Evolutionary conservation across 23 tunicate species (phyloP).

Genomic region (Styela plicata): DNA sequence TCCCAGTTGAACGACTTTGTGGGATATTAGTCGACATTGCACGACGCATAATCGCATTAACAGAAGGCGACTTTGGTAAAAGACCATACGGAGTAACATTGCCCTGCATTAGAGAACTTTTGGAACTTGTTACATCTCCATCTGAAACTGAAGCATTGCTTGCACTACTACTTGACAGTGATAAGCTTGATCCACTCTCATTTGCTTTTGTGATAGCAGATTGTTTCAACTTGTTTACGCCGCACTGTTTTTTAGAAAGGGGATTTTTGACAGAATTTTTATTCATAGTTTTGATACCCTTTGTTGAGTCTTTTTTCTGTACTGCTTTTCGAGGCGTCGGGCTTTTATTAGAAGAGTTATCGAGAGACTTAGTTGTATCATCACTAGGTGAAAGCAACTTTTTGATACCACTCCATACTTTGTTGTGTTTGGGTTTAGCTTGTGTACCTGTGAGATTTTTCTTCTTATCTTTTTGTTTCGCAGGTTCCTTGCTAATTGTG

Average conservation of each 20-base stretch:
- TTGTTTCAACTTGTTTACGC: background rate
- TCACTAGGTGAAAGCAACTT: constrained; percentile 71
- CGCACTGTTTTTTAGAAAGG: background rate
- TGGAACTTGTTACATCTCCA: constrained; percentile 7
- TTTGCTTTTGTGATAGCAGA: background rate
- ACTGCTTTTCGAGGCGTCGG: background rate
- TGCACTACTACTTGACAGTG: constrained; percentile 67
- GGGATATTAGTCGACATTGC: background rate
- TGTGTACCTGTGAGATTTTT: constrained; percentile 1
- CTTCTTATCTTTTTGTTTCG: constrained; percentile 2
- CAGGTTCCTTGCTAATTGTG: constrained; percentile 4
- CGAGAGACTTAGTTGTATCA: constrained; percentile 15
- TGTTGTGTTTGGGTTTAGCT: constrained; percentile 31
- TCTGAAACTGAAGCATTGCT: constrained; percentile 32
- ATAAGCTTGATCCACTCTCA: constrained; percentile 44
- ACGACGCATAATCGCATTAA: constrained; percentile 22
- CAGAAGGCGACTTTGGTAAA: constrained; percentile 71
- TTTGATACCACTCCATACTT: constrained; percentile 54
- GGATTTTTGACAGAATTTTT: background rate
- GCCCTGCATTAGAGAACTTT: constrained; percentile 18
- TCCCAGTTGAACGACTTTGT: constrained; percentile 20
- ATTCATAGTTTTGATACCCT: background rate
- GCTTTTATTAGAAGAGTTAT: background rate
- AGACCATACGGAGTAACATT: constrained; percentile 36
- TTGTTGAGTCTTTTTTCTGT: background rate